Percentiles rank a stretch among this genome's conserved stretches.
phyloP scores from a whole-genome alignment of 2,113 vertebrate genomes.

The Todiramphus chloris region DNA sequence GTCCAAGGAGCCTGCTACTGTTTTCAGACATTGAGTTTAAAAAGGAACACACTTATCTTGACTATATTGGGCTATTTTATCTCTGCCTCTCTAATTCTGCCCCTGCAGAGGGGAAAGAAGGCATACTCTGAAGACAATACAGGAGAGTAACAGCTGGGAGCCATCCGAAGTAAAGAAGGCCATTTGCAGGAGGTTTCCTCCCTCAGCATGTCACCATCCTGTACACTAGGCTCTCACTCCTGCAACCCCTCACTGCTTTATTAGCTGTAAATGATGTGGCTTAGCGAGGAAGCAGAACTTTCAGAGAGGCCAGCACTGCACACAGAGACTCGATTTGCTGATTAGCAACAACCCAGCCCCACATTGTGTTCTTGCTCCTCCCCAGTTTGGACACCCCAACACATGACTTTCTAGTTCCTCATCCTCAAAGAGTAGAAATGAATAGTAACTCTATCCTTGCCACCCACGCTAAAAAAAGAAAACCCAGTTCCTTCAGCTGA shows the following conservation, averaged over 20 bases:
- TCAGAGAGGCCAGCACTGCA: background rate
- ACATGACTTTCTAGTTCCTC: background rate
- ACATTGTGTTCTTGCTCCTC: background rate
- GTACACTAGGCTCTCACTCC: background rate
- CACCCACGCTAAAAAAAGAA: background rate
- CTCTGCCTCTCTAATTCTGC: slow-evolving; percentile 30
- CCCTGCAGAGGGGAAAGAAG: slow-evolving; percentile 17
- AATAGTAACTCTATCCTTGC: background rate
- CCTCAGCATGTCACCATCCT: background rate
- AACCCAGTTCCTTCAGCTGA: background rate
- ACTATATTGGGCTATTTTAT: slow-evolving; percentile 18
- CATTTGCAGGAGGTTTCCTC: slow-evolving; percentile 37
- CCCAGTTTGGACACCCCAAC: background rate
- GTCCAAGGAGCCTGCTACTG: background rate
- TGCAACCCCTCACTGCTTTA: background rate
- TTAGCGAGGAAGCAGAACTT: slow-evolving; percentile 1
- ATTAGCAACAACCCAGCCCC: background rate
- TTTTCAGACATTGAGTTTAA: slow-evolving; percentile 46
- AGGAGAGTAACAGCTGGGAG: slow-evolving; percentile 20
- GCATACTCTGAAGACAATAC: background rate
- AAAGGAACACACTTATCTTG: slow-evolving; percentile 29
- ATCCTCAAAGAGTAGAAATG: background rate
- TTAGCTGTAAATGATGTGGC: slow-evolving; percentile 18
- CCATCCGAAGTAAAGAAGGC: background rate
- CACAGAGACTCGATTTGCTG: background rate